Evolutionary conservation across 53 echinoderm and acorn worm genomes (phyloP).

Genomic region (Echinometra lucunter): DNA sequence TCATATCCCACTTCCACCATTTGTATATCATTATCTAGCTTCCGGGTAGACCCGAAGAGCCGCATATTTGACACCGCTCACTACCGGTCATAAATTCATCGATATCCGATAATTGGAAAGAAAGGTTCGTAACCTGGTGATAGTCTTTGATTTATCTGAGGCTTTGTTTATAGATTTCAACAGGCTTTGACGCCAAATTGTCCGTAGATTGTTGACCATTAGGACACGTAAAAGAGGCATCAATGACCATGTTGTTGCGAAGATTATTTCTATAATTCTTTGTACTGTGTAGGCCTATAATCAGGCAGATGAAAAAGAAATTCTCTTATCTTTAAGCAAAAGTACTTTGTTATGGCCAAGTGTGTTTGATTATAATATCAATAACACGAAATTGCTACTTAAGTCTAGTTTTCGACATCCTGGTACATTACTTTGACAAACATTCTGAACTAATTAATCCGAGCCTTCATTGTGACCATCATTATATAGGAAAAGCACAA

Average conservation of each 20-base stretch:
- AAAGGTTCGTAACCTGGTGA: background rate
- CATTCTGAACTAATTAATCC: background rate
- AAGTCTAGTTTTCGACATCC: background rate
- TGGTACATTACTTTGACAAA: background rate
- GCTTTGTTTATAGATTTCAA: background rate
- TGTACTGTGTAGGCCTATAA: too few species aligned
- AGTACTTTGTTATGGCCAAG: background rate
- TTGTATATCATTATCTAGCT: conserved; percentile 1
- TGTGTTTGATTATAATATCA: too few species aligned
- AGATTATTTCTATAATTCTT: background rate
- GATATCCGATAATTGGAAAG: background rate
- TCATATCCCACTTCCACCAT: conserved; percentile 20
- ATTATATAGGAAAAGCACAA: too few species aligned
- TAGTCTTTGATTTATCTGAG: background rate
- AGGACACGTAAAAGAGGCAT: background rate
- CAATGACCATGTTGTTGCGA: background rate
- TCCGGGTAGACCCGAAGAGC: background rate
- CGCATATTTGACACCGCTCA: background rate
- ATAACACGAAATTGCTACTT: background rate
- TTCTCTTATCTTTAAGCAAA: background rate
- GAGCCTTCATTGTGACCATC: background rate
- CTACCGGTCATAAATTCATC: conserved; percentile 41
- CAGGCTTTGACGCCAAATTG: background rate
- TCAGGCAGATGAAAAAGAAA: background rate
- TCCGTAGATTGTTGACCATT: background rate